phyloP scores from a whole-genome alignment of 2,888 invertebrate species.

The Microplitis manilae region DNA sequence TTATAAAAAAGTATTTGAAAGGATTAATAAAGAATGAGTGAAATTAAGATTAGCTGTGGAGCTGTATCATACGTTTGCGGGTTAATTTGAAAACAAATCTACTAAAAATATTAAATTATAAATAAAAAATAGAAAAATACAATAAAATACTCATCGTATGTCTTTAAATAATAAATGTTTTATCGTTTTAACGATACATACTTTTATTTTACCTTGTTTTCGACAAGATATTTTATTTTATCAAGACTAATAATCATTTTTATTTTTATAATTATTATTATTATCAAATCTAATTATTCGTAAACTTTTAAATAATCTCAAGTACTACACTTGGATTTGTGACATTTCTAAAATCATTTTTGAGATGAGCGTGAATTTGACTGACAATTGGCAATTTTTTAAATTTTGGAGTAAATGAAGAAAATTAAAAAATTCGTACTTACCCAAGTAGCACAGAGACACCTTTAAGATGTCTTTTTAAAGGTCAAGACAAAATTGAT shows the following conservation, averaged over 20 bases:
- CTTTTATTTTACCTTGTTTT: slow-evolving; percentile 41
- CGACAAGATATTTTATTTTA: not conserved
- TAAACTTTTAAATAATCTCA: too few species aligned
- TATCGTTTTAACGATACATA: slow-evolving; percentile 54
- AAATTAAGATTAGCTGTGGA: slow-evolving; percentile 53
- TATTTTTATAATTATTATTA: slow-evolving; percentile 10
- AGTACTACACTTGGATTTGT: too few species aligned
- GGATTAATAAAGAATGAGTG: slow-evolving; percentile 41
- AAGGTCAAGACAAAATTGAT: too few species aligned
- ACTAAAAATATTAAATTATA: slow-evolving; percentile 60
- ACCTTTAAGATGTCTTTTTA: too few species aligned
- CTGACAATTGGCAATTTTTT: too few species aligned
- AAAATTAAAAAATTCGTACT: too few species aligned
- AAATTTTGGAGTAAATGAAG: too few species aligned
- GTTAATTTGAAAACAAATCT: slow-evolving; percentile 17
- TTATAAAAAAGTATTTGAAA: slow-evolving; percentile 41
- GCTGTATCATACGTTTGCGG: slow-evolving; percentile 64
- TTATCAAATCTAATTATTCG: not conserved
- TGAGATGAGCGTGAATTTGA: too few species aligned
- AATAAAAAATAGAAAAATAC: slow-evolving; percentile 58
- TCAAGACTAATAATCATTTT: slow-evolving; percentile 27
- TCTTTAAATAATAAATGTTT: slow-evolving; percentile 48
- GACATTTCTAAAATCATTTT: too few species aligned
- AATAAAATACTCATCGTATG: slow-evolving; percentile 63
- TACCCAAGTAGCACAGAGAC: too few species aligned